Base-by-base conservation (phyloP, 2,797 vertebrate species). In the Coccyzus lansbergi region DNA sequence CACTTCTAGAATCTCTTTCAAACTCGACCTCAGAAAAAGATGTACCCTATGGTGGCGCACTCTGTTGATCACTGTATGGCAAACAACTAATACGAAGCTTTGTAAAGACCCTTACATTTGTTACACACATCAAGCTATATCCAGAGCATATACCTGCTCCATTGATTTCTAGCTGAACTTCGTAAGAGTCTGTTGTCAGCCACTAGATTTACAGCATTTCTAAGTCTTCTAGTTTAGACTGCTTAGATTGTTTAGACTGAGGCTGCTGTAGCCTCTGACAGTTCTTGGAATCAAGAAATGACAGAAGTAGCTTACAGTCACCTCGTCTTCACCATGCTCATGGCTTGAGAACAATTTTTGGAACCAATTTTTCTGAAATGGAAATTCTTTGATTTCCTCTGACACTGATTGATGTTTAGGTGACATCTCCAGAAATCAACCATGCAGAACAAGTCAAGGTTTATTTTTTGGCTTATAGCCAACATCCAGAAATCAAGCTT, bases 351-450 rank as follows among this genome's bases (percentile, higher is more conserved):
- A 71, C 24, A 89, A 59, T 42, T 86, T 94, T 81, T 92, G 25
- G 70, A 70, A 65, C 36, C n/a, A 62, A 0, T 75, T 67, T 88
- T 81, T 74, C 51, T 93, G 56, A 93, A 93, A 88, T 88, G 58
- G 36, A 81, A 86, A 72, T 83, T 28, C 59, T 94, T 86, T 95
- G 34, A 90, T 96, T 95, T 93, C 29, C 15, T 88, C 42, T 93
- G 84, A 86, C 86, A 88, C 58, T 96, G 90, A 82, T 65, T 77
- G 74, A 69, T 65, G 71, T 75, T 91, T 72, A 58, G 81, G 72
- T 86, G 67, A 93, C 86, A 91, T 93, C 77, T 95, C 65, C 74
- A 96, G 88, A 92, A 97, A 94, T 68, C 53, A 89, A 69, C 64
- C 67, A 74, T 52, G 79, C 26, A 4, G n/a, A 94, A 94, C 28